These are phyloP conservation scores for Alauda arvensis DNA, from an alignment of 2,797 vertebrate species.

Conservation along the genomic window DNA sequence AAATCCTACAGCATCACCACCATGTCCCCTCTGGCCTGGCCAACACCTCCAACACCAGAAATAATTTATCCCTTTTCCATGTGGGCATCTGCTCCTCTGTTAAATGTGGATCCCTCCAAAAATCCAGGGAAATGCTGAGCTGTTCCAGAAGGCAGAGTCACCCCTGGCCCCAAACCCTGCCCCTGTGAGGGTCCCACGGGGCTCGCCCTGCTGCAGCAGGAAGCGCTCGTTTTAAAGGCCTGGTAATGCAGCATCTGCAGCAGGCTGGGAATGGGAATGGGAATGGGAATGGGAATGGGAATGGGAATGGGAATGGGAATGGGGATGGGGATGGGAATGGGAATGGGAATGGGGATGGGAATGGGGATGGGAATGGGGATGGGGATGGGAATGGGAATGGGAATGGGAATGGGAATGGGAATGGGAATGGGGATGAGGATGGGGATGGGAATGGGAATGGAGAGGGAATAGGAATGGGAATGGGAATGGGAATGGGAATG, in stretches of 20 bases:
- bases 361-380: background rate
- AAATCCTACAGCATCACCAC: background rate
- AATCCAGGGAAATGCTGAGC: background rate
- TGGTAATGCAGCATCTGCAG: background rate
- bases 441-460: background rate
- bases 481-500: background rate
- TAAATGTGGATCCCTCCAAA: background rate
- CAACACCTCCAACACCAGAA: background rate
- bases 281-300: background rate
- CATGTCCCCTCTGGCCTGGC: background rate
- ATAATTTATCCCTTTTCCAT: background rate
- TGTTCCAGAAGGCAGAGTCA: background rate
- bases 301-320: background rate
- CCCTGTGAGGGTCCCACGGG: accelerated
- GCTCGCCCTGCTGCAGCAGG: background rate
- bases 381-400: too few species aligned
- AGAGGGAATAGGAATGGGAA: background rate
- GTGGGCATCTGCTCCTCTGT: background rate
- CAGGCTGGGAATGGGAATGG: background rate
- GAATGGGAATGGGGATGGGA: background rate
- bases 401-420: background rate
- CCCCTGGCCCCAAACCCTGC: background rate
- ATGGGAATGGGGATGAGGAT: too few species aligned
- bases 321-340: background rate
- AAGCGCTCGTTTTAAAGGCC: background rate